Conservation (phyloP, 2,888 invertebrate species). For the Ctena decussata region DNA sequence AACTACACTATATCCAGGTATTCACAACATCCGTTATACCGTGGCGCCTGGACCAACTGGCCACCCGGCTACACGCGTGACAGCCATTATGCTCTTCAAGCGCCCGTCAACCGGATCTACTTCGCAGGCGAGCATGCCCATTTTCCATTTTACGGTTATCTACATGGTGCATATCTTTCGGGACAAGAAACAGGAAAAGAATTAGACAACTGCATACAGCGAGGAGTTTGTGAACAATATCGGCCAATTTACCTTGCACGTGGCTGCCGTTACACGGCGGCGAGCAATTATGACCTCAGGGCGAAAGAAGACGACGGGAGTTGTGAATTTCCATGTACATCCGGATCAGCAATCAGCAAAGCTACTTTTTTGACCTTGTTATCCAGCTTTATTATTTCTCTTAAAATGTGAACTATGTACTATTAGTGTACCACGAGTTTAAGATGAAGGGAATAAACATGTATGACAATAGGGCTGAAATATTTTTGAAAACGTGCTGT, state of each 20-base stretch:
- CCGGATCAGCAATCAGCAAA: background rate
- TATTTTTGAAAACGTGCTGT: too few relatives aligned
- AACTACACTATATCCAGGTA: background rate
- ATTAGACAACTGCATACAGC: background rate
- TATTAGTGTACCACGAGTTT: too few relatives aligned
- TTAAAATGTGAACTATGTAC: too few relatives aligned
- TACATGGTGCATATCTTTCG: constrained; percentile 3
- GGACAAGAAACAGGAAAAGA: background rate
- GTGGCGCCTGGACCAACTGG: constrained; percentile 5
- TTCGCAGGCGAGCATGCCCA: background rate
- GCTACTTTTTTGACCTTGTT: too few relatives aligned
- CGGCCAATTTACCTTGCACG: background rate
- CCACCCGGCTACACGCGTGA: background rate
- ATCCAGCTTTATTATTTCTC: too few relatives aligned
- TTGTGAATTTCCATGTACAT: background rate
- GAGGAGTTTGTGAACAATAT: background rate
- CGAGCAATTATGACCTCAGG: background rate
- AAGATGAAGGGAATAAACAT: too few relatives aligned
- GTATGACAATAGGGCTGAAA: too few relatives aligned
- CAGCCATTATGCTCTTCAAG: background rate
- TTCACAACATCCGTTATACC: background rate
- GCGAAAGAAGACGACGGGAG: background rate
- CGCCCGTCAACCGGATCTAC: background rate
- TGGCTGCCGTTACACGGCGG: background rate
- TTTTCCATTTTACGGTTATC: background rate